These are phyloP conservation scores for Dolichallabes microphthalmus DNA, from an alignment of 2,113 vertebrate genomes.

Conservation along the genomic window DNA sequence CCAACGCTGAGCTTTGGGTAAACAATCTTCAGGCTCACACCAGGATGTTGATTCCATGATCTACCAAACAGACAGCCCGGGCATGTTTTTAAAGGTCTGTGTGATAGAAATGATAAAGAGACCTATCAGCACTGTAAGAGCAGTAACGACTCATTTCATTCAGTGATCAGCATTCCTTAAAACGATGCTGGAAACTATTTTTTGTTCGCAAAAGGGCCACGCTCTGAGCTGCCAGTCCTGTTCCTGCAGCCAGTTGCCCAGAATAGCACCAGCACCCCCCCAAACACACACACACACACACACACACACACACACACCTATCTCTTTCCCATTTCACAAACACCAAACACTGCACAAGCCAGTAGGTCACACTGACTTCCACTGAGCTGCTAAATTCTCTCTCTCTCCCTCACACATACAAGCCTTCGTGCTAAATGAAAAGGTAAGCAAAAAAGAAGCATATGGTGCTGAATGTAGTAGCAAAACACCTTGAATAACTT, in stretches of 20 bases:
- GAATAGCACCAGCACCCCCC: slow-evolving; percentile 72
- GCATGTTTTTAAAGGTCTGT: slow-evolving; percentile 50
- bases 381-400: slow-evolving; percentile 59
- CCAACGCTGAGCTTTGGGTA: slow-evolving; percentile 40
- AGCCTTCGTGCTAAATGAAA: slow-evolving; percentile 15
- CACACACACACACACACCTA: slow-evolving; percentile 40
- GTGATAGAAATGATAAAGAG: background rate
- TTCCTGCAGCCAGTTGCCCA: slow-evolving; percentile 63
- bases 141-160: background rate
- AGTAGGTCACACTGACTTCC: slow-evolving; percentile 67
- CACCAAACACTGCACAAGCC: slow-evolving; percentile 59
- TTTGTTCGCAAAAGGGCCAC: slow-evolving; percentile 22
- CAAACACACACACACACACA: slow-evolving; percentile 55
- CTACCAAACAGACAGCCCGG: slow-evolving; percentile 32
- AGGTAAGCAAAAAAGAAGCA: slow-evolving; percentile 30
- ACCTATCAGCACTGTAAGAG: background rate
- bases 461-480: slow-evolving; percentile 1
- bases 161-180: background rate
- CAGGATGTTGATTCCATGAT: slow-evolving; percentile 58
- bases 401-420: slow-evolving; percentile 29
- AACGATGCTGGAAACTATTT: background rate
- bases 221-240: slow-evolving; percentile 27
- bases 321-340: slow-evolving; percentile 49
- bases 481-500: background rate
- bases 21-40: slow-evolving; percentile 42